Percentiles rank a stretch among this genome's conserved stretches.
These are phyloP conservation scores for Elaphurus davidianus DNA, from an alignment of 2,113 vertebrate genomes.

Conservation along the genomic window DNA sequence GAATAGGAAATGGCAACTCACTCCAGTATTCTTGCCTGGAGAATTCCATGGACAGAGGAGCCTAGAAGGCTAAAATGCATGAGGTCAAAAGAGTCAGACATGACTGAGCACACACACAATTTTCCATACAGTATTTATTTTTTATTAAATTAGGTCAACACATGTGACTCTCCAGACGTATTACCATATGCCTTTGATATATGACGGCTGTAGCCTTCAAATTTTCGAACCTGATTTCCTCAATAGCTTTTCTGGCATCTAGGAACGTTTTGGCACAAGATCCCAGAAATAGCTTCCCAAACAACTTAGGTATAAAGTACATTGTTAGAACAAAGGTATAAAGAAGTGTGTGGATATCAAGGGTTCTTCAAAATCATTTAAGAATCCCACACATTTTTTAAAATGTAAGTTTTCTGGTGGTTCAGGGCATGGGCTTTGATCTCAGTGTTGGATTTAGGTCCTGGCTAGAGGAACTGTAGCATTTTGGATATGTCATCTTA, in stretches of 20 bases:
- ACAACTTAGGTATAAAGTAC: neutral
- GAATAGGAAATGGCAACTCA: neutral
- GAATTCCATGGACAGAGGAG: neutral
- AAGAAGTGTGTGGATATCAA: neutral
- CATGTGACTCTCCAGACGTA: neutral
- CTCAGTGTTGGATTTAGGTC: neutral
- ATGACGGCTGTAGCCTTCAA: neutral
- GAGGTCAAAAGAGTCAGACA: neutral
- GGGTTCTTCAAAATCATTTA: neutral
- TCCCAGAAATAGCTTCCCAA: neutral
- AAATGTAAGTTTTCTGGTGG: neutral
- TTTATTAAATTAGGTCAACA: neutral
- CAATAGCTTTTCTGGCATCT: neutral
- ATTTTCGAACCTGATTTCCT: neutral
- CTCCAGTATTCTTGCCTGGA: neutral
- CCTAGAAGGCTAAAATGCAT: neutral
- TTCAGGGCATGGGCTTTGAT: neutral
- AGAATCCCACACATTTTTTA: neutral
- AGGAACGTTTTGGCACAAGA: neutral
- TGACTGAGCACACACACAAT: neutral
- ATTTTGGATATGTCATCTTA: neutral
- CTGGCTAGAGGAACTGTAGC: neutral
- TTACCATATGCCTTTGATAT: neutral
- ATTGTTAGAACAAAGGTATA: neutral
- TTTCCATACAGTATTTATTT: neutral